These are phyloP conservation scores for Desmodus rotundus DNA, from an alignment of 2,113 vertebrate genomes.

Conservation along the genomic window DNA sequence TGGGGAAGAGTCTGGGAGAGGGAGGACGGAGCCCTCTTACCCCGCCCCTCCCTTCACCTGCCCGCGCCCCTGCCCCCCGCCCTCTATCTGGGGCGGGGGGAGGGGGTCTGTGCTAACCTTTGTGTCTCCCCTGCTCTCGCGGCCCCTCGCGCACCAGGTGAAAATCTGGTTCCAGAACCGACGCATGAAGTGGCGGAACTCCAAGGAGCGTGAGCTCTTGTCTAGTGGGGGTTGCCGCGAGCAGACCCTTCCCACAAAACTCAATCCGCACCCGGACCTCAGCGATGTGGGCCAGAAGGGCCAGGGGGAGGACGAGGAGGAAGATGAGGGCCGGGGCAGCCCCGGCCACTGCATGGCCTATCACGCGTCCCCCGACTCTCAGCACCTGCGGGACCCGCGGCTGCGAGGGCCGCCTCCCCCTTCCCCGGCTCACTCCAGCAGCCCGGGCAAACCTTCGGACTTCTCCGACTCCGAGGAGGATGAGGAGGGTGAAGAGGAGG, in stretches of 20 bases:
- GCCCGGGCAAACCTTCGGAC: constrained; percentile 90
- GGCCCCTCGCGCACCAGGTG: constrained; percentile 79
- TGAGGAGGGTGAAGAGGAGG: constrained; percentile 85
- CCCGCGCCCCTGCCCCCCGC: not conserved
- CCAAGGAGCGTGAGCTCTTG: constrained; percentile 96
- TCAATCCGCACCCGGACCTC: constrained; percentile 97
- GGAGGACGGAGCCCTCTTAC: no score
- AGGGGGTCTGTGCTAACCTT: not conserved
- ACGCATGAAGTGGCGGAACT: constrained; percentile 99
- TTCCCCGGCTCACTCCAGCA: constrained; percentile 86
- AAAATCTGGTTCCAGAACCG: constrained; percentile 99
- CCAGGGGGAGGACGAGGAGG: constrained; percentile 79
- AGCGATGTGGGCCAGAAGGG: constrained; percentile 92
- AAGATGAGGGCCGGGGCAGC: constrained; percentile 73
- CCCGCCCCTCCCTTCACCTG: accelerated
- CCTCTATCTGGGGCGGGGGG: no score
- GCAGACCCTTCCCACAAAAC: constrained; percentile 96
- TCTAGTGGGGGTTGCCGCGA: constrained; percentile 95
- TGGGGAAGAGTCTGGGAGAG: accelerated
- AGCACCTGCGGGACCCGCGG: constrained; percentile 70
- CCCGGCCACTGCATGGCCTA: constrained; percentile 73
- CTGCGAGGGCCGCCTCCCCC: constrained; percentile 80
- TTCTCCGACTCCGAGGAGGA: constrained; percentile 89
- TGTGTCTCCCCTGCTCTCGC: no score
- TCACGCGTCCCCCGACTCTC: constrained; percentile 75